Evolutionary conservation across 2,113 vertebrate genomes (phyloP), one percentile per base, ranked within the genome.

Genomic region (Rhabdornis inornatus): DNA sequence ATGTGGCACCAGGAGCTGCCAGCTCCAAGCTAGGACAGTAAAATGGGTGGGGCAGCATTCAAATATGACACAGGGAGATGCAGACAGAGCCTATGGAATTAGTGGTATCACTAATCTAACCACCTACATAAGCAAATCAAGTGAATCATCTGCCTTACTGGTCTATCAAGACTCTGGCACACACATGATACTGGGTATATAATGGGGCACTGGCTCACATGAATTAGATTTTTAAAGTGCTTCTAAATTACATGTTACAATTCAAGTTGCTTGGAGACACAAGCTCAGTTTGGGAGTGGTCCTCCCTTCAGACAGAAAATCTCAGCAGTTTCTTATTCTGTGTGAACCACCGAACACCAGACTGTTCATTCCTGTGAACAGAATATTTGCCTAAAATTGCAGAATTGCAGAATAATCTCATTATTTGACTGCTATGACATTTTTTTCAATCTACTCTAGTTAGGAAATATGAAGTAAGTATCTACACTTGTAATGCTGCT

Each of bases 51-150:
- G 64, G 91, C 60, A 90, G 69, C 69, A 91, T 37, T 79, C 39
- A 20, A 55, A 44, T 50, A 56, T 60, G 75, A 55, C 42, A 92
- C 33, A 84, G 27, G 35, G 25, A 12, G 66, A 69, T 4, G 40
- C 1, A 95, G 83, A 79, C 61, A 81, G 56, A 89, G 70, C 31
- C 57, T 56, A 8, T 30, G 66, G 18, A 91, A 94, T 87, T 92
- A 65, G 45, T 61, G 24, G 35, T 39, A 71, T 74, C 69, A 89
- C 47, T 94, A 45, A 91, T 80, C 49, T 87, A 91, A 74, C 91
- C 87, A 94, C 82, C 84, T 71, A 93, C 91, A 81, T 35, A 96
- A 85, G 77, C 53, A 95, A 95, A 92, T 83, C 90, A 91, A 77
- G 70, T 93, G 87, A 95, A 91, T 96, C 91, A 94, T 80, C 70